Percentiles rank a stretch among this genome's conserved stretches.
phyloP scores from a whole-genome alignment of 2,797 vertebrate species.

The Chromobotia macracanthus region DNA sequence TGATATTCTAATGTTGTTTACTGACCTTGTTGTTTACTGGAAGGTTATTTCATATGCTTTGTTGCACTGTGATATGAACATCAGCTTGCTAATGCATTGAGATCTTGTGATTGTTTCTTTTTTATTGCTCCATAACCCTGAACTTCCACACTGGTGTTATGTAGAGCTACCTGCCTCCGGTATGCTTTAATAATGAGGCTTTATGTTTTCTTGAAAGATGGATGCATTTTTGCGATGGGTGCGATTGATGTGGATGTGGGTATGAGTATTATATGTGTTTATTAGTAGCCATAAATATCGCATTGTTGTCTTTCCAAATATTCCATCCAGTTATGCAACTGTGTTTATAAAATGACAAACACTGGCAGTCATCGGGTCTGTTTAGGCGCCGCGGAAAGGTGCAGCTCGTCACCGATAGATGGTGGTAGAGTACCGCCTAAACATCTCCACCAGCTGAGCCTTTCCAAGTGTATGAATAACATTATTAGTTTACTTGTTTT shows the following conservation, averaged over 20 bases:
- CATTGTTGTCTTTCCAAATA: conserved; percentile 20
- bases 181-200: background rate
- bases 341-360: conserved; percentile 17
- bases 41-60: background rate
- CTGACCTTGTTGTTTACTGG: background rate
- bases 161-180: background rate
- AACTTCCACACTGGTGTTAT: no score
- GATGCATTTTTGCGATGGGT: background rate
- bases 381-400: background rate
- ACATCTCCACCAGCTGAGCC: background rate
- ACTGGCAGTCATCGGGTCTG: background rate
- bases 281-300: conserved; percentile 22
- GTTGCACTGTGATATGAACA: background rate
- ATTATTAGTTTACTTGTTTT: background rate
- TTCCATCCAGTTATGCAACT: conserved; percentile 13
- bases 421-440: conserved; percentile 11
- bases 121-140: background rate
- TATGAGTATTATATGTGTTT: conserved; percentile 21
- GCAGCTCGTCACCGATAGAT: conserved; percentile 7
- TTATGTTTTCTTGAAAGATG: conserved; percentile 20
- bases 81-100: background rate
- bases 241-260: conserved; percentile 2
- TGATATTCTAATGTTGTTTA: background rate
- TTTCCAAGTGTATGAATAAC: background rate
- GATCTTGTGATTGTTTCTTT: background rate